phyloP scores from a whole-genome alignment of 2,113 vertebrate genomes.

The Rafetus swinhoei region DNA sequence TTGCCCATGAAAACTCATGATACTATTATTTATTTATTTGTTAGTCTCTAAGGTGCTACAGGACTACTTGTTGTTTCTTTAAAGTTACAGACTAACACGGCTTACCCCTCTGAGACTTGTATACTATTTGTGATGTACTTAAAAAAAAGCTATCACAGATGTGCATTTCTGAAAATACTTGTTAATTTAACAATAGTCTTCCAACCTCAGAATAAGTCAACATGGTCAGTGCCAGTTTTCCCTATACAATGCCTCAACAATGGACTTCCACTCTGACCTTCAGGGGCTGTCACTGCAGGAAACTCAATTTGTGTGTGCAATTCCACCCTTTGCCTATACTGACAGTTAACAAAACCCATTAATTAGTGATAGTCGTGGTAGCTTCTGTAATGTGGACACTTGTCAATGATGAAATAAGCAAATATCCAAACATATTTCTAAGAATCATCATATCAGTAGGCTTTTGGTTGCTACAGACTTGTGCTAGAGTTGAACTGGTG shows the following conservation, averaged over 20 bases:
- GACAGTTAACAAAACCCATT: too few relatives aligned
- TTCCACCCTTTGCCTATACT: background rate
- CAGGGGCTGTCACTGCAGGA: background rate
- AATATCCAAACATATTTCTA: background rate
- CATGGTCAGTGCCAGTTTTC: fast-evolving
- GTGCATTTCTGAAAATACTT: constrained; percentile 5
- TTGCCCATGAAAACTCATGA: too few relatives aligned
- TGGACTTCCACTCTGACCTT: background rate
- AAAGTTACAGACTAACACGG: too few relatives aligned
- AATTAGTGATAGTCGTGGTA: background rate
- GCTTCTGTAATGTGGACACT: fast-evolving
- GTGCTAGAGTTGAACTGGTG: background rate
- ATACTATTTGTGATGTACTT: background rate
- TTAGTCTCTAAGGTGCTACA: too few relatives aligned
- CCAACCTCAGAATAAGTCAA: background rate
- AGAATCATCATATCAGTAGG: fast-evolving
- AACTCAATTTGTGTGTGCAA: background rate
- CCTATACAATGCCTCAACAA: background rate
- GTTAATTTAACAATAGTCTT: background rate
- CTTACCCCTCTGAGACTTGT: too few relatives aligned
- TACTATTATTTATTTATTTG: too few relatives aligned
- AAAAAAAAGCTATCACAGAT: background rate
- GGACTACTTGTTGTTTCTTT: too few relatives aligned
- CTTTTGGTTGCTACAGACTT: background rate
- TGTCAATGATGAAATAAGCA: background rate